Percentiles rank a stretch among this genome's conserved stretches.
Evolutionary conservation across 2,797 vertebrate species (phyloP).

Genomic region (Mormyrus hasselquistii): DNA sequence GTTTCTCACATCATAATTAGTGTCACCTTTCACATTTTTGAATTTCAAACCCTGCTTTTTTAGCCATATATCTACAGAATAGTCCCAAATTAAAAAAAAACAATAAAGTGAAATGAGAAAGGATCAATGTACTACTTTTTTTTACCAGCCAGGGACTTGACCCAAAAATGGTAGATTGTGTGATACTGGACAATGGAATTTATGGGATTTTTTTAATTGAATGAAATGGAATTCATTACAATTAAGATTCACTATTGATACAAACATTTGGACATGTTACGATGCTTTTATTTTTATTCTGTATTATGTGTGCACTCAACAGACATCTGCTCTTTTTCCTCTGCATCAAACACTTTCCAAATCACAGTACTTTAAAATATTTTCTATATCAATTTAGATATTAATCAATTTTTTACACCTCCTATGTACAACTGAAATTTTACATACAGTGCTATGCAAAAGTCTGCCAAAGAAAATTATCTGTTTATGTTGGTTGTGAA

Average conservation of each 20-base stretch:
- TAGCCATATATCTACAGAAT: not conserved
- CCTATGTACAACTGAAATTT: not conserved
- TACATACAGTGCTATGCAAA: not conserved
- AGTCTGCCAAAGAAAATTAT: not conserved
- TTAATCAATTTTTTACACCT: not conserved
- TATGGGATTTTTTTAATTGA: not conserved
- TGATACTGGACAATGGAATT: not conserved
- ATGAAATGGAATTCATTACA: not conserved
- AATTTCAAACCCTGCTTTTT: not conserved
- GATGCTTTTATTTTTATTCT: not conserved
- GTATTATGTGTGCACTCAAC: not conserved
- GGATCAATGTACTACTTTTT: not conserved
- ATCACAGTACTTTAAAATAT: not conserved
- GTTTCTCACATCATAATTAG: not conserved
- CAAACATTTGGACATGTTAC: not conserved
- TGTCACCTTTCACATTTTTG: not conserved
- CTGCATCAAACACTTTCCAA: not conserved
- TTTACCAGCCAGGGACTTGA: not conserved
- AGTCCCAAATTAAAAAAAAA: not conserved
- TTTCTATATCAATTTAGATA: not conserved
- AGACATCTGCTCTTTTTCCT: not conserved
- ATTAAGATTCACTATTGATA: not conserved
- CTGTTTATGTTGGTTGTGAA: not conserved
- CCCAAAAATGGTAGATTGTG: not conserved
- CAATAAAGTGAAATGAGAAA: not conserved